Conservation (phyloP, 2,797 vertebrate species). For the Pseudochirops corinnae region DNA sequence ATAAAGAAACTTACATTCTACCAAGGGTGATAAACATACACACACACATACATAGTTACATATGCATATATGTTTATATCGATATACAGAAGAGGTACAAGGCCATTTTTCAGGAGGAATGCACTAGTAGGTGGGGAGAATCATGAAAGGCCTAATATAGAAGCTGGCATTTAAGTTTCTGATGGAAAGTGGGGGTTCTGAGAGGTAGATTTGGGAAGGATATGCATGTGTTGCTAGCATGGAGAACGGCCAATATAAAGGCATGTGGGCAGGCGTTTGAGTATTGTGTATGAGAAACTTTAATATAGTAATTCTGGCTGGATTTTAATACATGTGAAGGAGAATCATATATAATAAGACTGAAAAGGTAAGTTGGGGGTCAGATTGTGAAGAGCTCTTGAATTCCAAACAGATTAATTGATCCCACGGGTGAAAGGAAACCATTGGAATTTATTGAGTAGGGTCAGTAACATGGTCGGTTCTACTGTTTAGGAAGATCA, state of each 20-base stretch:
- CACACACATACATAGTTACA: too few relatives aligned
- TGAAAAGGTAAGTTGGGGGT: background rate
- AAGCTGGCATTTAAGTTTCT: too few relatives aligned
- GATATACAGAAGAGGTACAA: too few relatives aligned
- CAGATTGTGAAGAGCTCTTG: background rate
- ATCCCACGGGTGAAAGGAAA: background rate
- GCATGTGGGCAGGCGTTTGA: background rate
- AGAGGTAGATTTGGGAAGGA: too few relatives aligned
- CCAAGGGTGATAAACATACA: too few relatives aligned
- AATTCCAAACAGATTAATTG: background rate
- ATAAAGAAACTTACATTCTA: background rate
- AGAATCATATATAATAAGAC: background rate
- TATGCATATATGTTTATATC: too few relatives aligned
- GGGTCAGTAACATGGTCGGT: background rate
- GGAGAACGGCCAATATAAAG: background rate
- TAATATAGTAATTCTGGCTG: background rate
- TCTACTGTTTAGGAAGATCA: background rate
- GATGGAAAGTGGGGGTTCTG: too few relatives aligned
- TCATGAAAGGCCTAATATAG: too few relatives aligned
- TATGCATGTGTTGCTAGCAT: too few relatives aligned
- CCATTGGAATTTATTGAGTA: background rate
- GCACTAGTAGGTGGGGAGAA: too few relatives aligned
- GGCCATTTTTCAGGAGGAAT: too few relatives aligned
- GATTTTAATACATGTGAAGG: background rate
- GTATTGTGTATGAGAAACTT: background rate